Evolutionary conservation across 2,888 invertebrate species (phyloP).

Genomic region (Eutolmus rufibarbis): DNA sequence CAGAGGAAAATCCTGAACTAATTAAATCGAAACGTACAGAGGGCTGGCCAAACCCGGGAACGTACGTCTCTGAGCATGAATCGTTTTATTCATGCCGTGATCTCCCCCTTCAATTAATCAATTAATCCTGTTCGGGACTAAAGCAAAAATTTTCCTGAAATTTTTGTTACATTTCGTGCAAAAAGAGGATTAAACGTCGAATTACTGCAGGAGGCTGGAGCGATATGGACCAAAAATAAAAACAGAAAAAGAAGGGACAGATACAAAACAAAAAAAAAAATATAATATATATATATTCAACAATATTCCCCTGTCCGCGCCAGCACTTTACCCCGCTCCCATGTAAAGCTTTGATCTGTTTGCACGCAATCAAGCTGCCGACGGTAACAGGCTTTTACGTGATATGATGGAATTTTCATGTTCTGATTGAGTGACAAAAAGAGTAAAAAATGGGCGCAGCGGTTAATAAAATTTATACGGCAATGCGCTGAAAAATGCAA

Average conservation of each 20-base stretch:
- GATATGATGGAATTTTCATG: constrained; percentile 29
- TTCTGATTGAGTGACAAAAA: constrained; percentile 21
- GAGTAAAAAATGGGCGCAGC: neutral
- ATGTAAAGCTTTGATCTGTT: constrained; percentile 13
- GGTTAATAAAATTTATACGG: constrained; percentile 2
- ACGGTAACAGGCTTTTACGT: constrained; percentile 20
- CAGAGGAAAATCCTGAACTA: neutral
- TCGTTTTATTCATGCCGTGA: neutral
- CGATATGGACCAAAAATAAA: neutral
- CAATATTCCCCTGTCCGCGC: neutral
- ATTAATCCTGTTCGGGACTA: constrained; percentile 6
- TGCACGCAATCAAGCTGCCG: constrained; percentile 20
- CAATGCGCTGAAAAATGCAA: constrained; percentile 3
- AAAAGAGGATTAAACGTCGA: constrained; percentile 1
- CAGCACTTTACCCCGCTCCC: neutral
- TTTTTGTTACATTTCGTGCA: constrained; percentile 14
- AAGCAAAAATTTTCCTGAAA: constrained; percentile 8
- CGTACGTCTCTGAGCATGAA: neutral
- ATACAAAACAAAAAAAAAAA: neutral
- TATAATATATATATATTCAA: neutral
- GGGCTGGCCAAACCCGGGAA: neutral
- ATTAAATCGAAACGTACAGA: neutral
- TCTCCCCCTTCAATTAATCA: constrained; percentile 20
- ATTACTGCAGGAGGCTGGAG: neutral
- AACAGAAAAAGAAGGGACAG: neutral